Evolutionary conservation across 2,113 vertebrate species (phyloP), one percentile per base, ranked within the genome.

Genomic region (Gila orcuttii): DNA sequence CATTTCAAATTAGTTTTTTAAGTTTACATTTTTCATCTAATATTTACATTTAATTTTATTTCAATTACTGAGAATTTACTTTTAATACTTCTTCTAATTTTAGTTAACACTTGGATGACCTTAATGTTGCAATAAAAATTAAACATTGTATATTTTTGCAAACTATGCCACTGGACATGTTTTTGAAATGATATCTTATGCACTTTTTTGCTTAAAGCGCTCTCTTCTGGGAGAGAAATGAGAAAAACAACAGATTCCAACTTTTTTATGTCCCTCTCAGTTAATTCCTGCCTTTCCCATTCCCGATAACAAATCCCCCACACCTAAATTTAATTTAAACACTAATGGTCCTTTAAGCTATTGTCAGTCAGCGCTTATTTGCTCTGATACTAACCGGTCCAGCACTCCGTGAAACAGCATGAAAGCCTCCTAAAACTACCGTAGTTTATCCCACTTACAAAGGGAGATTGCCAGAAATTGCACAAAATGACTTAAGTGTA

Each of bases 401-500:
- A 33, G 85, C 47, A 31, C 25, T 82, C 62, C 6, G 17, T 6
- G 47, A 83, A 52, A 36, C 68, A 12, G 81, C 81, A 73, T 73
- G 68, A 83, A 83, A 83, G 81, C 31, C 50, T 73, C 66, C 25
- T 33, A 23, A 73, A 82, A 76, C 68, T 39, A 77, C 79, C 60
- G 23, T 39, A 66, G 59, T 83, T 86, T 77, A 86, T 76, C 60
- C 81, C 79, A 76, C 79, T 86, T 66, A 64, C 13, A 83, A 64
- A 66, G 66, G 64, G 85, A 86, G 85, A 75, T 82, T 64, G 79
- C 85, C 50, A 76, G 55, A 68, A 86, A 82, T 83, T 74, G 59
- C 59, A 76, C 55, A 45, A 82, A 86, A 86, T 86, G 59, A 68
- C 31, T 76, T 86, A 82, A 86, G 79, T 83, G 85, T 57, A 86